Conservation (phyloP, 2,797 vertebrate genomes). For the Aotus griseimembra region DNA sequence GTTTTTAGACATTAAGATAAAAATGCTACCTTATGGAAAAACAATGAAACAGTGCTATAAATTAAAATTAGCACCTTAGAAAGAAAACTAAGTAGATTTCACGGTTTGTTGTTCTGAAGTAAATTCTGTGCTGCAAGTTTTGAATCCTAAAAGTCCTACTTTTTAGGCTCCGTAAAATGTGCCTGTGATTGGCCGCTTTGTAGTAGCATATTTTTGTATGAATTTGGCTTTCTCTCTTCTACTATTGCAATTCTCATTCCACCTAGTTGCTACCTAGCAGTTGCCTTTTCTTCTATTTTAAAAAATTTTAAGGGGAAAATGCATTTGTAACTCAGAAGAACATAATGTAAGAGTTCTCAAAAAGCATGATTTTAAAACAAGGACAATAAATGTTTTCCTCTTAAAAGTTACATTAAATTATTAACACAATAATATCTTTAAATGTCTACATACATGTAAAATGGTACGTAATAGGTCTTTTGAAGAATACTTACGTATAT, state of each 20-base stretch:
- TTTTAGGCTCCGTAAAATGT: slow-evolving; percentile 29
- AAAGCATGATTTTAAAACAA: not conserved
- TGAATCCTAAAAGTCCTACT: slow-evolving; percentile 38
- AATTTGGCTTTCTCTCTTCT: not conserved
- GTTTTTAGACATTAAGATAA: slow-evolving; percentile 44
- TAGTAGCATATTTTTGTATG: not conserved
- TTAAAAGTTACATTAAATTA: not conserved
- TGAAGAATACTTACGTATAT: not conserved
- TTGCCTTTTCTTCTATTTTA: not conserved
- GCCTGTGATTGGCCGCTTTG: not conserved
- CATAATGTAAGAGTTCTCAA: not conserved
- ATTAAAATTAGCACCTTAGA: slow-evolving; percentile 55
- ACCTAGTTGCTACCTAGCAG: not conserved
- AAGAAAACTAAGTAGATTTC: slow-evolving; percentile 34
- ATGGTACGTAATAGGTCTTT: not conserved
- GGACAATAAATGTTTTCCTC: not conserved
- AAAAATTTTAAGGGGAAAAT: not conserved
- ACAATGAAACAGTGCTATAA: not conserved
- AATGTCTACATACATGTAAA: not conserved
- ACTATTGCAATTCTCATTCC: not conserved
- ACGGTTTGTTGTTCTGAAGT: slow-evolving; percentile 34
- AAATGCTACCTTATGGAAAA: slow-evolving; percentile 47
- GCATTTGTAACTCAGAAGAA: not conserved
- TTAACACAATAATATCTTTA: not conserved
- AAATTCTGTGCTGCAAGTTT: slow-evolving; percentile 42